Evolutionary conservation across 1,140 invertebrate species (phyloP), one percentile per base, ranked within the genome.

Genomic region (Nebria ingens): DNA sequence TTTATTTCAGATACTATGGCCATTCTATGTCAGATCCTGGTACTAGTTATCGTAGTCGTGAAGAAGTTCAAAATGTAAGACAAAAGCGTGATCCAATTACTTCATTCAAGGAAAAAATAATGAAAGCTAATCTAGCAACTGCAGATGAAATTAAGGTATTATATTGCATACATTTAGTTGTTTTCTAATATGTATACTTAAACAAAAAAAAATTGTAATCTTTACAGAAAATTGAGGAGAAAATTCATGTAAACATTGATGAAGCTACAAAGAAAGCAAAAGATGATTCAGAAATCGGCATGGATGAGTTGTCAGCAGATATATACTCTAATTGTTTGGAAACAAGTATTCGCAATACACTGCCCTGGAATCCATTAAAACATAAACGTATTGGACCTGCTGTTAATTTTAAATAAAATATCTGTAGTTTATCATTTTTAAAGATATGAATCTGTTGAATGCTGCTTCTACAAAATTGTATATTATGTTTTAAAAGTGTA

Each of bases 1-100:
- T 52, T 25, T 9, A 15, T 15, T 15, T 94, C 68, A 72, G 82
- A 1, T 86, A 85, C 66, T 76, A 74, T n/a, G 84, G 83, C 0
- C 84, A 86, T 64, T 85, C 82, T 0, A 87, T 86, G 84, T 85
- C 83, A 1, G 84, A 86, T 72, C 84, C 84, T 1, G 84, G 84
- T 15, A 82, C 81, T 2, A 81, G 79, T 23, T 86, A 86, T 72
- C 71, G 83, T 11, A 76, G 88, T 0, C 74, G 91, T 17, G 88
- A 93, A 54, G 91, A 94, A 72, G 80, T 94, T 19, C 85, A 91
- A 69, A 81, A 87, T 71, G 83, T 92, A 1, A 74, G 92, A 13
- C 81, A 90, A 66, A 84, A 79, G 19, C 68, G 87, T 21, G 91
- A 95, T 73, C 89, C 92, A 13, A 94, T 95, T 58, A 84, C 81